phyloP scores from a whole-genome alignment of 2,888 invertebrate species.

The Eupithecia centaureata region DNA sequence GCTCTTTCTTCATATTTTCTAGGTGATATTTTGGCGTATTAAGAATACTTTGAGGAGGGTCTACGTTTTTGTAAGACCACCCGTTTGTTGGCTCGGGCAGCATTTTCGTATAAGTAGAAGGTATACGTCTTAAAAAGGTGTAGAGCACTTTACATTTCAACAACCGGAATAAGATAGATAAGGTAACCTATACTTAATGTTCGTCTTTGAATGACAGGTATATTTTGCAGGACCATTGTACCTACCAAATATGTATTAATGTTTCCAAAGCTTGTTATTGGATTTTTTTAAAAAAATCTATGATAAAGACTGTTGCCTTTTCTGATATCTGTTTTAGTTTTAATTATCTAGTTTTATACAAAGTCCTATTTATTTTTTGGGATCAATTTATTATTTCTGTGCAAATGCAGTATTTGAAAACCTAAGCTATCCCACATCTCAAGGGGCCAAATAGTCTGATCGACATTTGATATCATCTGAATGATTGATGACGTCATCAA shows the following conservation, averaged over 20 bases:
- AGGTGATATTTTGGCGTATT: constrained; percentile 31
- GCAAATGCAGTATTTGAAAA: not conserved
- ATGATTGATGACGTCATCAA: constrained; percentile 11
- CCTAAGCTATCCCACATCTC: not conserved
- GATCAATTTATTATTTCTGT: too few relatives aligned
- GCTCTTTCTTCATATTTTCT: not conserved
- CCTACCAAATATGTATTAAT: too few relatives aligned
- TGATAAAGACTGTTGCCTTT: too few relatives aligned
- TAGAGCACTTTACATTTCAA: not conserved
- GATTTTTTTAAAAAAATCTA: too few relatives aligned
- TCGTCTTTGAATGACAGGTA: too few relatives aligned
- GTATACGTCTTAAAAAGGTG: not conserved
- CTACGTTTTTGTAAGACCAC: constrained; percentile 12
- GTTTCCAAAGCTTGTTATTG: too few relatives aligned
- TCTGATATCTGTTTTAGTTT: too few relatives aligned
- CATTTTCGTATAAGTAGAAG: not conserved
- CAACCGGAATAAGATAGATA: too few relatives aligned
- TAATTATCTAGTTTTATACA: too few relatives aligned
- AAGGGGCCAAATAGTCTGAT: not conserved
- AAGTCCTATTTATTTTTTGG: too few relatives aligned
- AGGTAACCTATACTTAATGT: too few relatives aligned
- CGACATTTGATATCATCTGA: not conserved
- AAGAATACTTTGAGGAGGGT: constrained; percentile 31
- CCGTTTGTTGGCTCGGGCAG: not conserved
- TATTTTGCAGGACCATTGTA: too few relatives aligned